Conservation (phyloP, 2,888 invertebrate genomes). For the Melanotus villosus region DNA sequence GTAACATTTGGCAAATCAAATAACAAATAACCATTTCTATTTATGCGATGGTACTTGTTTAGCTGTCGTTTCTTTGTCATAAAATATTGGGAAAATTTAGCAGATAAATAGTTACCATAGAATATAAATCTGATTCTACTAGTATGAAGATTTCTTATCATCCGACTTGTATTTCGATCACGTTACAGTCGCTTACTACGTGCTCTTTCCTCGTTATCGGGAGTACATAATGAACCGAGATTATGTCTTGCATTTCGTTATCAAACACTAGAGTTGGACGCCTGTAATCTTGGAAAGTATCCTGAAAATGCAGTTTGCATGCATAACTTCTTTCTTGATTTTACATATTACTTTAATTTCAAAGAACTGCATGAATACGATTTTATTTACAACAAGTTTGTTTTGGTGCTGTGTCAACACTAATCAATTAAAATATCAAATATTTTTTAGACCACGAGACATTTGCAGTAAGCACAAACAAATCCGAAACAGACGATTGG, state of each 20-base stretch:
- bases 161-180: slow-evolving; percentile 14
- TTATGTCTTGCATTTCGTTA: slow-evolving; percentile 19
- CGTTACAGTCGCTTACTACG: slow-evolving; percentile 15
- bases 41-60: too few species aligned
- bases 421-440: too few species aligned
- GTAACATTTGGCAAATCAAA: too few species aligned
- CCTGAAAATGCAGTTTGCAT: slow-evolving; percentile 14
- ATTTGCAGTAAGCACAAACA: too few species aligned
- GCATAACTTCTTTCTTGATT: slow-evolving; percentile 1
- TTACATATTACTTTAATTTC: neutral
- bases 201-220: slow-evolving; percentile 19
- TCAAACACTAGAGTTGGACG: slow-evolving; percentile 8
- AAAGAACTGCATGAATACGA: too few species aligned
- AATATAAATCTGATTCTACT: slow-evolving; percentile 26
- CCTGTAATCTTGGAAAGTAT: slow-evolving; percentile 12
- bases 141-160: slow-evolving; percentile 11
- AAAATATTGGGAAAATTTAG: too few species aligned
- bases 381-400: too few species aligned
- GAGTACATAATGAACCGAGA: slow-evolving; percentile 16
- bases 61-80: too few species aligned
- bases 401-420: too few species aligned
- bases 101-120: neutral
- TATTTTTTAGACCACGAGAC: too few species aligned
- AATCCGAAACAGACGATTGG: too few species aligned
- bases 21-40: too few species aligned